Evolutionary conservation across 1,140 invertebrate genomes (phyloP), one percentile per base, ranked within the genome.

Genomic region (Macrobrachium nipponense): DNA sequence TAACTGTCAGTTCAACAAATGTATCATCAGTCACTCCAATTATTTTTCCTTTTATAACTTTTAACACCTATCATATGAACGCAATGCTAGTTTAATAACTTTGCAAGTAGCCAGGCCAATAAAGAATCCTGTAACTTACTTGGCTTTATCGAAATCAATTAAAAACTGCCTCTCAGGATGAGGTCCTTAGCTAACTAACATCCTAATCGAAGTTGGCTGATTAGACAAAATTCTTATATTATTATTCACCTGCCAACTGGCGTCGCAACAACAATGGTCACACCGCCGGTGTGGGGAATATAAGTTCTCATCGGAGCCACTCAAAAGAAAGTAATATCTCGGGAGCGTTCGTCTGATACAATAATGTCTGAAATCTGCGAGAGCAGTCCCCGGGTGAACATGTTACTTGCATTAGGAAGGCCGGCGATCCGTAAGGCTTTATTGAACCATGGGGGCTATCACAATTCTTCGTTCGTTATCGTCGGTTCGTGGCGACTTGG

Each of bases 381-480:
- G 72, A 51, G 72, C 61, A 76, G 36, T 58, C 64, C 43, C 12
- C 58, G 44, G 68, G 68, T 76, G 66, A 85, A 85, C 83, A 85
- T 66, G 83, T 77, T 85, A 78, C 83, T 85, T 79, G 83, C 83
- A 85, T 85, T 85, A 85, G 83, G 76, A 78, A 36, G 61, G 20
- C 70, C 66, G 58, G 51, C 75, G 62, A 85, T 70, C 76, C 58
- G 81, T 75, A 62, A 76, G 81, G 81, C 81, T 85, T 80, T 85
- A 85, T 80, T 85, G 76, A 70, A 80, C 83, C 70, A 76, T 75
- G 81, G 73, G 76, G 83, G 43, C 64, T 79, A 60, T 79, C 76
- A 79, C 83, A 85, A 70, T 73, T 72, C 83, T 85, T 85, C 83
- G 76, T 66, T 85, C 75, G 44, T 59, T 51, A 60, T 43, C n/a